A percentile compares a stretch with the other conserved stretches of the same genome.
Conservation (phyloP, 2,797 vertebrate genomes). For the Gallinago solitaria region DNA sequence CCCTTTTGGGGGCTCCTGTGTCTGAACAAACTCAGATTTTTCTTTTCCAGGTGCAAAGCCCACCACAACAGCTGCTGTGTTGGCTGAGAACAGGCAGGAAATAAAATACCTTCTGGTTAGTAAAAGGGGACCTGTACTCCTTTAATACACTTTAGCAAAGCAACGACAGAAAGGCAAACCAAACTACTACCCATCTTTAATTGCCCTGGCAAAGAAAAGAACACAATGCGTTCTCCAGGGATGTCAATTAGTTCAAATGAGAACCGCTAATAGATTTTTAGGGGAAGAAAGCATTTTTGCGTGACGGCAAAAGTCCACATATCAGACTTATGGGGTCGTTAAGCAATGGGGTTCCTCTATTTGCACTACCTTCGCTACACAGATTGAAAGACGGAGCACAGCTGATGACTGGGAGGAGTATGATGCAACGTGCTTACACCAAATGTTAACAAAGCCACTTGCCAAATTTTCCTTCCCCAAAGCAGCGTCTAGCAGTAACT, state of each 20-base stretch:
- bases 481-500: background rate
- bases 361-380: background rate
- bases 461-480: background rate
- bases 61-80: background rate
- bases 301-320: background rate
- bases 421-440: slow-evolving; percentile 3
- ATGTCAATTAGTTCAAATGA: background rate
- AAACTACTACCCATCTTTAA: background rate
- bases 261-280: background rate
- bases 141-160: background rate
- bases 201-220: background rate
- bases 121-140: background rate
- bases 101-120: background rate
- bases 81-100: background rate
- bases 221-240: background rate
- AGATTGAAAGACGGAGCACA: background rate
- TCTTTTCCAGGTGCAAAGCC: background rate
- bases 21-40: background rate
- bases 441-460: slow-evolving; percentile 1
- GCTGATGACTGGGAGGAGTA: background rate
- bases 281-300: background rate
- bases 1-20: background rate
- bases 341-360: background rate
- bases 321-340: background rate
- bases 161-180: background rate